Conservation (phyloP, 1,140 invertebrate genomes). For the Callitettix versicolor region DNA sequence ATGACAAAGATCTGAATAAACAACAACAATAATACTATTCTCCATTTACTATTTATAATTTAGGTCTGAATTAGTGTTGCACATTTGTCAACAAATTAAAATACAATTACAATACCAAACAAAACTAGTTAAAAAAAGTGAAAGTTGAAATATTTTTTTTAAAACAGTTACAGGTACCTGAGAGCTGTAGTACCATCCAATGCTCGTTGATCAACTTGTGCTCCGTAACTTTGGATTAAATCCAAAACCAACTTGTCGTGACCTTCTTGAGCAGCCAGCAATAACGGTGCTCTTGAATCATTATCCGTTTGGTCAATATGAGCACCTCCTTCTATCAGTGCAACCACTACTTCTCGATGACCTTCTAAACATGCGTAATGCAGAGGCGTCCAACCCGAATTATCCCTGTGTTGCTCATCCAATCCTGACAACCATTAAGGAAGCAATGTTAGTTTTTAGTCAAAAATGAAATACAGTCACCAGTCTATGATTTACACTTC, state of each 20-base stretch:
- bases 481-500: too few relatives aligned
- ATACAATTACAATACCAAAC: too few relatives aligned
- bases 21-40: too few relatives aligned
- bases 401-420: constrained; percentile 83
- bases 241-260: constrained; percentile 59
- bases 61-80: too few relatives aligned
- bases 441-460: too few relatives aligned
- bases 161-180: constrained; percentile 38
- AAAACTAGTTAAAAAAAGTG: too few relatives aligned
- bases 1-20: too few relatives aligned
- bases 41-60: too few relatives aligned
- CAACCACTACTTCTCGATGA: constrained; percentile 76
- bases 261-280: constrained; percentile 82
- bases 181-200: constrained; percentile 91
- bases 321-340: constrained; percentile 81
- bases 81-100: too few relatives aligned
- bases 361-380: constrained; percentile 91
- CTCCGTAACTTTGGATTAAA: constrained; percentile 60
- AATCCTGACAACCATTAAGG: constrained; percentile 57
- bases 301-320: constrained; percentile 86
- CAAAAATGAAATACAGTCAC: too few relatives aligned
- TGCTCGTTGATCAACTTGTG: constrained; percentile 77
- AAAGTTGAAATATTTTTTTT: too few relatives aligned
- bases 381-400: constrained; percentile 87
- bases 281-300: constrained; percentile 83